Conservation (phyloP, 2,797 vertebrate genomes). For the Pristis pectinata region DNA sequence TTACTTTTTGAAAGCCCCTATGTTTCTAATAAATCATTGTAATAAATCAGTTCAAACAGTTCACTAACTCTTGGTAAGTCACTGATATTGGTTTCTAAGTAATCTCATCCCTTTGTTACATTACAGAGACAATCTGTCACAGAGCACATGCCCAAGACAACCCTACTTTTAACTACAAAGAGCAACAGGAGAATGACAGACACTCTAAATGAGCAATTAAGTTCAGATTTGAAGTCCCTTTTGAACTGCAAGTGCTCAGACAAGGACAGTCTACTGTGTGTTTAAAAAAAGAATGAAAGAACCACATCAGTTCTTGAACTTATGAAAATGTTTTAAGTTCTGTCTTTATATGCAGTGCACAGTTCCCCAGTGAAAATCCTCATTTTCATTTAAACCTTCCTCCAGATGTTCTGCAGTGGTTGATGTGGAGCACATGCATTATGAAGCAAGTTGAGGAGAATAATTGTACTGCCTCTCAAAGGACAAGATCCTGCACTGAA, state of each 20-base stretch:
- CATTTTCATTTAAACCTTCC: constrained; percentile 17
- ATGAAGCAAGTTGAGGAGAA: background rate
- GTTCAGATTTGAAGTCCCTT: background rate
- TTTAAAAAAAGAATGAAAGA: background rate
- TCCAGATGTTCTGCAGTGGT: background rate
- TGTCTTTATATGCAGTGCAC: background rate
- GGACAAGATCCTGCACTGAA: background rate
- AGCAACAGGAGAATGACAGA: background rate
- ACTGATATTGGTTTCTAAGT: background rate
- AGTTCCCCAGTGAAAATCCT: background rate
- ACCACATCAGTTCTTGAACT: background rate
- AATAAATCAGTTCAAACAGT: background rate
- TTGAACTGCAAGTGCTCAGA: too few relatives aligned
- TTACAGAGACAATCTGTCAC: background rate
- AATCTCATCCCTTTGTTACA: background rate
- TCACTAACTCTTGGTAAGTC: background rate
- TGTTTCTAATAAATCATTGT: background rate
- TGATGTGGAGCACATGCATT: background rate
- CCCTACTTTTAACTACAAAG: background rate
- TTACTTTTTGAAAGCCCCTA: background rate
- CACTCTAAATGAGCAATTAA: background rate
- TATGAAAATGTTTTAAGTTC: background rate
- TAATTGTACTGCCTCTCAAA: background rate
- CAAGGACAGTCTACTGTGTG: background rate
- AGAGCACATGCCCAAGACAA: too few relatives aligned